Conservation (phyloP, 2,888 invertebrate genomes). For the Seladonia tumulorum region DNA sequence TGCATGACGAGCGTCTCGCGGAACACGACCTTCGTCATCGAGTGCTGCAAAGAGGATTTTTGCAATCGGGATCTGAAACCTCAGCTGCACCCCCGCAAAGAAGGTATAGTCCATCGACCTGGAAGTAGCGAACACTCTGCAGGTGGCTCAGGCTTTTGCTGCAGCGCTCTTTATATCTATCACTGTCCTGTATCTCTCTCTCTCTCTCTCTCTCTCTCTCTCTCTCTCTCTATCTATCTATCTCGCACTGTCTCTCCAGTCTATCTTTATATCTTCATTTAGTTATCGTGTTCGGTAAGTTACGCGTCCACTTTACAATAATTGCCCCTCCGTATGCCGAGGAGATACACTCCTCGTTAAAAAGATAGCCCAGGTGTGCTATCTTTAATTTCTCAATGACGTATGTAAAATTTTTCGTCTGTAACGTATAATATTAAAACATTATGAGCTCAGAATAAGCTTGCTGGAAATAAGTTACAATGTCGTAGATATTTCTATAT, state of each 20-base stretch:
- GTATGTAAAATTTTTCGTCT: too few species aligned
- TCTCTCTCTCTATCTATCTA: background rate
- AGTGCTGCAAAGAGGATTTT: conserved; percentile 92
- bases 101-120: conserved; percentile 86
- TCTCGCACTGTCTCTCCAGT: conserved; percentile 12
- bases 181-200: conserved; percentile 28
- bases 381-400: too few species aligned
- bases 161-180: conserved; percentile 45
- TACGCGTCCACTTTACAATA: background rate
- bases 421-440: too few species aligned
- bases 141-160: conserved; percentile 75
- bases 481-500: too few species aligned
- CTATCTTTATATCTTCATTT: conserved; percentile 7
- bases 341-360: too few species aligned
- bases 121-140: conserved; percentile 73
- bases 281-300: background rate
- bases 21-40: conserved; percentile 91
- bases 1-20: conserved; percentile 91
- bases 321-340: background rate
- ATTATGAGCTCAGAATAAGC: too few species aligned
- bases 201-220: conserved; percentile 27
- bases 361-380: too few species aligned
- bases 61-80: conserved; percentile 91
- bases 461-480: too few species aligned
- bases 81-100: conserved; percentile 87